Evolutionary conservation across 1,140 invertebrate species (phyloP).

Genomic region (Polypedilum vanderplanki): DNA sequence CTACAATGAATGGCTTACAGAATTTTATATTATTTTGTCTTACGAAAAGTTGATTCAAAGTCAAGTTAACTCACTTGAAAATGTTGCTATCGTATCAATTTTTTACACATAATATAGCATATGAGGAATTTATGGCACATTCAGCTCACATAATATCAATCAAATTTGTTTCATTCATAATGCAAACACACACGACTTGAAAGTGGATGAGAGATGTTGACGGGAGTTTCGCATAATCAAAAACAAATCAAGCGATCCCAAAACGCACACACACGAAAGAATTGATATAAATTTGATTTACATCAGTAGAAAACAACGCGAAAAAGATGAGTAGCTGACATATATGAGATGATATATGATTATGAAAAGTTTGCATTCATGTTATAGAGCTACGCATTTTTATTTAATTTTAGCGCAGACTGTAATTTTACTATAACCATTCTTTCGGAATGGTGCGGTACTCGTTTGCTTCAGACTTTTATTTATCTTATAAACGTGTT

Average conservation of each 20-base stretch:
- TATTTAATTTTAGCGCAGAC: not conserved
- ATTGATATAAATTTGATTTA: conserved; percentile 24
- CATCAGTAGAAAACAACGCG: not conserved
- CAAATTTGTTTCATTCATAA: conserved; percentile 23
- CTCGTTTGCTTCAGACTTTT: not conserved
- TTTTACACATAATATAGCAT: not conserved
- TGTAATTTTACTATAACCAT: conserved; percentile 10
- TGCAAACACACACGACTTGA: not conserved
- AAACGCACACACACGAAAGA: not conserved
- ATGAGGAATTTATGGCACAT: conserved; percentile 15
- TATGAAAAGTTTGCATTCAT: not conserved
- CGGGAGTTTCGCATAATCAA: not conserved
- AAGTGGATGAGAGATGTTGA: not conserved
- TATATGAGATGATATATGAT: not conserved
- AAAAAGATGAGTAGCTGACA: conserved; percentile 11
- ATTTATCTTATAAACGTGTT: conserved; percentile 27
- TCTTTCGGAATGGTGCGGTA: not conserved
- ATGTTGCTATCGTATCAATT: not conserved
- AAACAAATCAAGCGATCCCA: conserved; percentile 10
- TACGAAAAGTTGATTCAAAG: not conserved
- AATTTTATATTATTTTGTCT: not conserved
- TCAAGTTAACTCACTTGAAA: not conserved
- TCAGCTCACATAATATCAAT: conserved; percentile 27
- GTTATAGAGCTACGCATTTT: not conserved
- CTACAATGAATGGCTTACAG: not conserved